Conservation (phyloP, 2,113 vertebrate genomes). For the Nematolebias whitei region DNA sequence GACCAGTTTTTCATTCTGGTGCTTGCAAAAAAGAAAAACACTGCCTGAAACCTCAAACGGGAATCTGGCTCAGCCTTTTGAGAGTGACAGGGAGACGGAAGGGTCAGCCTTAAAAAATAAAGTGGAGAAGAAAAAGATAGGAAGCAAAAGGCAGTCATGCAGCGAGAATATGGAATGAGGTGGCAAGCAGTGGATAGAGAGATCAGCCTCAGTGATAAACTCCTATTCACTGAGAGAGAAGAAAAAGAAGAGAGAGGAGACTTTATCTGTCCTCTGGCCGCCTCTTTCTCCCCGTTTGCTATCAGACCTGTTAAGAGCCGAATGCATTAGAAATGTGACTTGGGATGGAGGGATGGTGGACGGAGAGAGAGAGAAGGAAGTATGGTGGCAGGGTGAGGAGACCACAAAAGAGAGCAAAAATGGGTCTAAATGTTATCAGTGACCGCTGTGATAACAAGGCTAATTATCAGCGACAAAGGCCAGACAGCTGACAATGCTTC, state of each 20-base stretch:
- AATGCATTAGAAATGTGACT: conserved; percentile 69
- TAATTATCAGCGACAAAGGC: conserved; percentile 69
- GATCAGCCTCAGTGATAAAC: conserved; percentile 72
- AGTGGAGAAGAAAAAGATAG: conserved; percentile 58
- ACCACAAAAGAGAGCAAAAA: conserved; percentile 40
- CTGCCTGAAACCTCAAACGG: conserved; percentile 34
- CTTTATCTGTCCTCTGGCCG: conserved; percentile 70
- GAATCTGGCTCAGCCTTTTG: conserved; percentile 15
- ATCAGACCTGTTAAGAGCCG: conserved; percentile 68
- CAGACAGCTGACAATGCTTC: conserved; percentile 26
- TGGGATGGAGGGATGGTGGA: conserved; percentile 45
- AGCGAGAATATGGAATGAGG: conserved; percentile 73
- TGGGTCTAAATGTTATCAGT: conserved; percentile 65
- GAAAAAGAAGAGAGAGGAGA: conserved; percentile 36
- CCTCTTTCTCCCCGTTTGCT: conserved; percentile 57
- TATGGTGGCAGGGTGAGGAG: conserved; percentile 21
- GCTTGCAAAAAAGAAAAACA: conserved; percentile 12
- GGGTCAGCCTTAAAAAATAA: conserved; percentile 66
- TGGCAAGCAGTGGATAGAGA: conserved; percentile 54
- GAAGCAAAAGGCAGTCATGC: conserved; percentile 66
- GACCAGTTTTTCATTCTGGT: conserved; percentile 15
- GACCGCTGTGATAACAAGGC: conserved; percentile 44
- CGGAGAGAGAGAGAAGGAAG: conserved; percentile 36
- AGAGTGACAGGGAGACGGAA: conserved; percentile 49
- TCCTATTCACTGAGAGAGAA: conserved; percentile 57